Evolutionary conservation across 2,888 invertebrate species (phyloP).

Genomic region (Auanema freiburgensis): DNA sequence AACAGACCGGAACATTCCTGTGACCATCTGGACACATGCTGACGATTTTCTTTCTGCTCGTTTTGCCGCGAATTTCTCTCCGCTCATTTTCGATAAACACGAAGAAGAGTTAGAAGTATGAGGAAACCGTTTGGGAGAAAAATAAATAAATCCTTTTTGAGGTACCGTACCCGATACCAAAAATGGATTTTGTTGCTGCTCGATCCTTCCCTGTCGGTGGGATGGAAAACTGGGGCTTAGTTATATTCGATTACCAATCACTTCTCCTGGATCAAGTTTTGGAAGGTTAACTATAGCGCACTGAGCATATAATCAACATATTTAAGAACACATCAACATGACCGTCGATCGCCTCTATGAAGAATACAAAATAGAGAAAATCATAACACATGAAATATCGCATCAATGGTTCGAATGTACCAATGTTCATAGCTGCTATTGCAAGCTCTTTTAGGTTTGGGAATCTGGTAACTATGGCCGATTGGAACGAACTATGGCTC

Average conservation of each 20-base stretch:
- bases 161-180: slow-evolving; percentile 58
- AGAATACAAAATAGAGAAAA: slow-evolving; percentile 59
- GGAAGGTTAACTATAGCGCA: slow-evolving; percentile 7
- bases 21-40: slow-evolving; percentile 55
- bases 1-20: slow-evolving; percentile 50
- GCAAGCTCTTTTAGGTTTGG: slow-evolving; percentile 53
- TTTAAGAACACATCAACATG: slow-evolving; percentile 45
- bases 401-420: slow-evolving; percentile 57
- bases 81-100: slow-evolving; percentile 53
- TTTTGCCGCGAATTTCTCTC: slow-evolving; percentile 57
- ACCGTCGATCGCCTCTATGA: slow-evolving; percentile 58
- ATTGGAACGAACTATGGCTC: slow-evolving; percentile 65
- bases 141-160: slow-evolving; percentile 15
- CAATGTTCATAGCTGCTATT: not conserved
- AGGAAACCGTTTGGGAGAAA: not conserved
- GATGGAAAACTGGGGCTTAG: slow-evolving; percentile 68
- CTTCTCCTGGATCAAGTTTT: slow-evolving; percentile 15
- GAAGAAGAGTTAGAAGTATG: slow-evolving; percentile 54
- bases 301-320: not conserved
- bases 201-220: slow-evolving; percentile 66
- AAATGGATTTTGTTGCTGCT: slow-evolving; percentile 67
- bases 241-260: slow-evolving; percentile 15
- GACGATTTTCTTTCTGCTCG: slow-evolving; percentile 47
- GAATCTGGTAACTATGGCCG: slow-evolving; percentile 63
- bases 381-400: slow-evolving; percentile 67